Evolutionary conservation across 2,113 vertebrate genomes (phyloP).

Genomic region (Eurypyga helias): DNA sequence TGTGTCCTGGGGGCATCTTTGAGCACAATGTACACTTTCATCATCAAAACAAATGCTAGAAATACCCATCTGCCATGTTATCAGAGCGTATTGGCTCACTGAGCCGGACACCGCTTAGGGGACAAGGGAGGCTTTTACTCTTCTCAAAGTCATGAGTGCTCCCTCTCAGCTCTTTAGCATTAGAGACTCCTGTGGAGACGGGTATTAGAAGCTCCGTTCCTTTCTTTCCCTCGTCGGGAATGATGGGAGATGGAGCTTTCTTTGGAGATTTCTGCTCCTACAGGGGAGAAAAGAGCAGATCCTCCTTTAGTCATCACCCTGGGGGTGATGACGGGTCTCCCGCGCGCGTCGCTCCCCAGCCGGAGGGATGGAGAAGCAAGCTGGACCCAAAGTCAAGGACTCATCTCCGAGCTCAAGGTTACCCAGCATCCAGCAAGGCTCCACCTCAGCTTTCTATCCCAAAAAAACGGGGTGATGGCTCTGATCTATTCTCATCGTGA

Average conservation of each 20-base stretch:
- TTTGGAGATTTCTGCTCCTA: not conserved
- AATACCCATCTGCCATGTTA: constrained; percentile 63
- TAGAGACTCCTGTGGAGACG: constrained; percentile 8
- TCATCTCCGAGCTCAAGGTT: not conserved
- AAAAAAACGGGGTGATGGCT: fast-evolving
- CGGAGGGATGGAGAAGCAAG: not conserved
- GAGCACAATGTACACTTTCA: constrained; percentile 64
- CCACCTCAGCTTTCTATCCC: not conserved
- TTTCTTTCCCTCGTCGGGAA: not conserved
- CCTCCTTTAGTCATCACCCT: not conserved
- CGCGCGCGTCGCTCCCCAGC: fast-evolving
- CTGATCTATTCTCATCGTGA: not conserved
- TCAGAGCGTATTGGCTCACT: constrained; percentile 59
- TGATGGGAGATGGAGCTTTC: not conserved
- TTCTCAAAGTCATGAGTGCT: constrained; percentile 58
- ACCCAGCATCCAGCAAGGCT: not conserved
- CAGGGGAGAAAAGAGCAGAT: not conserved
- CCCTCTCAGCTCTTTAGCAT: constrained; percentile 58
- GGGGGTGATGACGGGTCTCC: not conserved
- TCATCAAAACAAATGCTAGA: constrained; percentile 68
- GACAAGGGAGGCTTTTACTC: constrained; percentile 58
- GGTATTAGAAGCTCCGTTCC: constrained; percentile 4
- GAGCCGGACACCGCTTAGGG: constrained; percentile 61
- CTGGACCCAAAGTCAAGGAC: not conserved
- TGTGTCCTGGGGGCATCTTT: constrained; percentile 71